These are phyloP conservation scores for Thymelicus acteon DNA, from an alignment of 2,888 invertebrate species.

Conservation along the genomic window DNA sequence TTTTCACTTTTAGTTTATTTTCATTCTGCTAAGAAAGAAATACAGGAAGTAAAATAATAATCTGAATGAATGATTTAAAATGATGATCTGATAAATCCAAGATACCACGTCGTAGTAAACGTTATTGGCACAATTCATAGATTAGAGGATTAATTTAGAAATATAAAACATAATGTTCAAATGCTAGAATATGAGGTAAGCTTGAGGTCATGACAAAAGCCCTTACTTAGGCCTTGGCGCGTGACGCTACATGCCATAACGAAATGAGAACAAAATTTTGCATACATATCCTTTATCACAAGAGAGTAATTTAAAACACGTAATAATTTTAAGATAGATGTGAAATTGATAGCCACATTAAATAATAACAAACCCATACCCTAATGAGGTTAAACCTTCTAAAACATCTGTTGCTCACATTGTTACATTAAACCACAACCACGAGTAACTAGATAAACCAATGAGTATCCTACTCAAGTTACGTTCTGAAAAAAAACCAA, in stretches of 20 bases:
- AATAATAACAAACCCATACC: slow-evolving; percentile 9
- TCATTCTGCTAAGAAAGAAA: too few relatives aligned
- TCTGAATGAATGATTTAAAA: too few relatives aligned
- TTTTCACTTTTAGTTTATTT: too few relatives aligned
- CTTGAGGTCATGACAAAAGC: slow-evolving; percentile 73
- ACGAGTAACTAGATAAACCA: slow-evolving; percentile 24
- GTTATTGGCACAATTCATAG: slow-evolving; percentile 12
- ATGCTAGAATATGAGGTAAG: slow-evolving; percentile 50
- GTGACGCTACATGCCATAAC: slow-evolving; percentile 52
- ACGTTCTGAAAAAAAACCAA: slow-evolving; percentile 15
- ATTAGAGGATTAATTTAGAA: not conserved
- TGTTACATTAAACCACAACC: slow-evolving; percentile 32
- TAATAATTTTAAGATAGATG: too few relatives aligned
- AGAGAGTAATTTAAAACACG: too few relatives aligned
- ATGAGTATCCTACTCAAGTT: slow-evolving; percentile 20
- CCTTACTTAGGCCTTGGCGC: slow-evolving; percentile 63
- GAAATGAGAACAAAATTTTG: slow-evolving; percentile 63
- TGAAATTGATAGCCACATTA: not conserved
- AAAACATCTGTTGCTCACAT: slow-evolving; percentile 34
- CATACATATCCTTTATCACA: not conserved
- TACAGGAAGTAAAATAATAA: too few relatives aligned
- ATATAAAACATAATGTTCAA: not conserved
- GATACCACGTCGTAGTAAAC: not conserved
- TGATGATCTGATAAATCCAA: slow-evolving; percentile 8
- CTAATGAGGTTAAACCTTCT: slow-evolving; percentile 23